Evolutionary conservation across 2,888 invertebrate genomes (phyloP).

Genomic region (Nebria salina): DNA sequence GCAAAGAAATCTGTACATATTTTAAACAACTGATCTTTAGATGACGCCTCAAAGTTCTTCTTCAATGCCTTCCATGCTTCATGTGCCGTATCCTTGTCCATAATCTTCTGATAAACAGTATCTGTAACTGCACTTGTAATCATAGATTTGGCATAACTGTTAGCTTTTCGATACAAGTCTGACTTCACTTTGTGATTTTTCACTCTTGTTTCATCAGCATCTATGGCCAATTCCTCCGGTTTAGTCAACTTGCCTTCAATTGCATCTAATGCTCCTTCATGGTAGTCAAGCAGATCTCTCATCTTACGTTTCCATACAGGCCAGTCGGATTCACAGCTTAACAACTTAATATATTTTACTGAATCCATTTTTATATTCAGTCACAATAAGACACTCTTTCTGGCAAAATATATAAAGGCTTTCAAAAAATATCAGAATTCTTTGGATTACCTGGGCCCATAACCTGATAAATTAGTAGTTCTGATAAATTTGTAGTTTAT

Average conservation of each 20-base stretch:
- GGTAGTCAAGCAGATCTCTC: constrained; percentile 53
- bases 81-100: constrained; percentile 42
- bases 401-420: no score
- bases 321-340: constrained; percentile 53
- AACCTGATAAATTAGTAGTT: no score
- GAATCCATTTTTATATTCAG: constrained; percentile 49
- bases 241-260: constrained; percentile 52
- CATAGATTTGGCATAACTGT: constrained; percentile 54
- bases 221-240: constrained; percentile 48
- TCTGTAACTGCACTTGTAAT: constrained; percentile 53
- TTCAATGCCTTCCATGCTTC: constrained; percentile 45
- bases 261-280: constrained; percentile 53
- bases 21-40: constrained; percentile 36
- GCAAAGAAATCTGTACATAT: neutral
- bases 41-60: constrained; percentile 38
- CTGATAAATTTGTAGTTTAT: no score
- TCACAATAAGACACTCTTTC: no score
- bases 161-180: constrained; percentile 48
- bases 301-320: constrained; percentile 55
- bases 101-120: constrained; percentile 52
- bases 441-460: no score
- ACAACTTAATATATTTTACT: constrained; percentile 51
- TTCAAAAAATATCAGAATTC: no score
- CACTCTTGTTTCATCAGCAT: constrained; percentile 37
- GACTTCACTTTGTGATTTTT: no score